phyloP scores from a whole-genome alignment of 2,888 invertebrate genomes.

The Polydesmus complanatus region DNA sequence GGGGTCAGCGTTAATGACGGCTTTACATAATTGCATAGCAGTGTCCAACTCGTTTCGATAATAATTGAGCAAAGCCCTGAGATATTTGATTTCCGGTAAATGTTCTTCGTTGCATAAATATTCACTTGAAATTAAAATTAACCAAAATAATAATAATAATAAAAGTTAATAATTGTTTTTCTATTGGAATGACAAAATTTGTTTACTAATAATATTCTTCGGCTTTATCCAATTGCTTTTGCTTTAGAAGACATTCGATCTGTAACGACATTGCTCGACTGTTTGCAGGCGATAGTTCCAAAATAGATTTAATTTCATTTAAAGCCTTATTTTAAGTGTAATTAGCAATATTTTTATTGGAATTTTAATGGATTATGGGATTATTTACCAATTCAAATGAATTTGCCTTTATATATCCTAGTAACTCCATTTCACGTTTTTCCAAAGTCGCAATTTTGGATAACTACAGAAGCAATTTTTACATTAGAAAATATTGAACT shows the following conservation, averaged over 20 bases:
- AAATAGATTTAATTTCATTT: not conserved
- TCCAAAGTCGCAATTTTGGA: too few relatives aligned
- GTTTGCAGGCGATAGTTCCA: not conserved
- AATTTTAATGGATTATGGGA: too few relatives aligned
- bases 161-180: too few relatives aligned
- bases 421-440: too few relatives aligned
- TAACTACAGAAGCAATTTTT: too few relatives aligned
- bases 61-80: not conserved
- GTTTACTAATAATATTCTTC: not conserved
- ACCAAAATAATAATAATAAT: too few relatives aligned
- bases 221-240: not conserved
- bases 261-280: not conserved
- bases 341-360: too few relatives aligned
- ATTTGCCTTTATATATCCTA: too few relatives aligned
- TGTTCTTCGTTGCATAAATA: not conserved
- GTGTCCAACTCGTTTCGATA: not conserved
- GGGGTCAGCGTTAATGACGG: not conserved
- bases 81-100: not conserved
- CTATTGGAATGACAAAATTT: too few relatives aligned
- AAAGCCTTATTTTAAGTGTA: too few relatives aligned
- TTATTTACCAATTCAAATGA: too few relatives aligned
- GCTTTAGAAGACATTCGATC: not conserved
- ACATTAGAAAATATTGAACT: too few relatives aligned
- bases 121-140: not conserved
- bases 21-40: not conserved